Percentiles rank a stretch among this genome's conserved stretches.
phyloP scores from a whole-genome alignment of 1,140 invertebrate species.

The Drosophila funebris region DNA sequence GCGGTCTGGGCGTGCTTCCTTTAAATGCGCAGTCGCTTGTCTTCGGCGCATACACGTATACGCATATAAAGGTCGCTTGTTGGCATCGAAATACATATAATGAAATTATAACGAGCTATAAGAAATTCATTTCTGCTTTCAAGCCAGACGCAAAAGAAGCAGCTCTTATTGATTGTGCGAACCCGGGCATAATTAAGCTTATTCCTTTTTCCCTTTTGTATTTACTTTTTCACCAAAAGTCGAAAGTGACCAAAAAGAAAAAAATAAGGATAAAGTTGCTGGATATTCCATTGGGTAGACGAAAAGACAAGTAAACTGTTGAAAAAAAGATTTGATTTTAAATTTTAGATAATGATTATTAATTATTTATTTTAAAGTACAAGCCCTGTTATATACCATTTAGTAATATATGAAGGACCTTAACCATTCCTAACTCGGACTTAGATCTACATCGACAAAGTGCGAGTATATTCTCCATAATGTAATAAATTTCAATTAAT shows the following conservation, averaged over 20 bases:
- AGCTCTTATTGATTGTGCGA: slow-evolving; percentile 54
- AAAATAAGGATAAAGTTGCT: not conserved
- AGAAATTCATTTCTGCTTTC: slow-evolving; percentile 74
- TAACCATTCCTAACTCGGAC: no score
- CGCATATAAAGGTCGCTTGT: slow-evolving; percentile 53
- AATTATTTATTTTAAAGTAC: no score
- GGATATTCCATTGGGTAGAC: no score
- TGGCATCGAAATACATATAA: slow-evolving; percentile 61
- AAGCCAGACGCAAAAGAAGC: not conserved
- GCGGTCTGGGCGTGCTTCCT: slow-evolving; percentile 46
- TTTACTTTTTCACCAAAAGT: slow-evolving; percentile 18
- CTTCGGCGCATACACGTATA: slow-evolving; percentile 33
- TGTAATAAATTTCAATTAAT: not conserved
- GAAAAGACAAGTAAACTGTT: no score
- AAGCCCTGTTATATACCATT: no score
- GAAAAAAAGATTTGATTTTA: no score
- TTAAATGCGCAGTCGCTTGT: slow-evolving; percentile 78
- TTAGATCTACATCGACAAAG: no score
- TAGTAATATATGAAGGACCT: no score
- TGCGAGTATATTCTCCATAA: no score
- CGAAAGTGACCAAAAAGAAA: slow-evolving; percentile 7
- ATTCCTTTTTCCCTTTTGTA: slow-evolving; percentile 34
- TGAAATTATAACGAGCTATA: slow-evolving; percentile 82
- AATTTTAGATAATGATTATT: no score
- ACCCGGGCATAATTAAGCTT: slow-evolving; percentile 72